These are phyloP conservation scores for Onychostruthus taczanowskii DNA, from an alignment of 2,113 vertebrate genomes.

Conservation along the genomic window DNA sequence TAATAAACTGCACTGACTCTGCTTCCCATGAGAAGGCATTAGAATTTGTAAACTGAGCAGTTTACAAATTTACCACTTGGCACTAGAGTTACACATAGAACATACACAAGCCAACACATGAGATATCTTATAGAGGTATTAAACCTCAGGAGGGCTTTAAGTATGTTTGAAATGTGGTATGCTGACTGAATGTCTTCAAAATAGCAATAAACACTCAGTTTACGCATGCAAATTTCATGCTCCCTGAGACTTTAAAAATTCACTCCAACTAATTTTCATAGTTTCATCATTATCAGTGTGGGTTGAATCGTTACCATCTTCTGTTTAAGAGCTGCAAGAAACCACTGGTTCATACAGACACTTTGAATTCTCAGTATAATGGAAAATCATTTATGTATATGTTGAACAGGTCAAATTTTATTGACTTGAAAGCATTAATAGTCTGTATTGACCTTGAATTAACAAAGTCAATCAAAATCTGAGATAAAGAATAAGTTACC, in stretches of 20 bases:
- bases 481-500: rapidly evolving
- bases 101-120: neutral
- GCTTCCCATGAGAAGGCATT: neutral
- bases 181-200: neutral
- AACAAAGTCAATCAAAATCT: neutral
- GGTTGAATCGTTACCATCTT: neutral
- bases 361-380: neutral
- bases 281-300: neutral
- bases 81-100: neutral
- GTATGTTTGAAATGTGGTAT: neutral
- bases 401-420: neutral
- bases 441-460: neutral
- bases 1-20: neutral
- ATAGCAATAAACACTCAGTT: neutral
- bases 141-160: neutral
- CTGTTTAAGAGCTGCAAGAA: neutral
- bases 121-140: neutral
- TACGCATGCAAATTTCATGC: neutral
- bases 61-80: neutral
- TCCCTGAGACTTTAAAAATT: neutral
- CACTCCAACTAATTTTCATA: neutral
- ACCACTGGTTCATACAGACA: neutral
- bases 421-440: neutral
- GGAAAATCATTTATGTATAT: neutral
- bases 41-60: neutral